Base-by-base conservation (phyloP, 1,140 invertebrate species). In the Heliconius hewitsoni region DNA sequence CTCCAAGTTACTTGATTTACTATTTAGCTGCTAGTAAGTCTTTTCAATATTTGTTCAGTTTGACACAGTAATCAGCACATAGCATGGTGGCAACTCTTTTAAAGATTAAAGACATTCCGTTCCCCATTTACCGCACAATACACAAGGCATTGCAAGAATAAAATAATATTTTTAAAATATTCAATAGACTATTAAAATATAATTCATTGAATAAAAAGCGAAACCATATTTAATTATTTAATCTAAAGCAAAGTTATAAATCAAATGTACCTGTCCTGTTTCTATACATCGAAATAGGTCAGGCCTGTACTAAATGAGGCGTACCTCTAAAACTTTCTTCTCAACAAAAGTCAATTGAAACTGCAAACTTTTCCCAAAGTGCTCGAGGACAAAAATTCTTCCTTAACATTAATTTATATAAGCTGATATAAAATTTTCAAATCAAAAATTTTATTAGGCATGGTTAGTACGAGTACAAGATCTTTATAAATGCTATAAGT, bases 291-390 rank as follows among this genome's bases (percentile, higher is more conserved):
- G 70, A 77, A 77, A 72, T 77, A 77, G 76, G 76, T 77, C 76
- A 77, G 76, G 76, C 76, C 70, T 77, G 19, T 77, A 77, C 30
- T 77, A 71, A 77, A 77, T 77, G 76, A 77, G 76, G 76, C 46
- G 46, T 52, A 77, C 76, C 70, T 77, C 76, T 71, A 66, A 76
- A 77, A 77, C 76, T 77, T 77, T 52, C 23, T 34, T 34, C 46
- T 19, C 30, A 42, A 46, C 50, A 66, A 71, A 77, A 71, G 76
- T 77, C 76, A 77, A 77, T 77, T 72, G 66, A 77, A 77, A 77
- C 46, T 37, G 66, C 46, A 77, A 77, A 77, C 39, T 71, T 77
- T 77, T 77, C 46, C 42, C 46, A 77, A 77, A 77, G 66, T 42
- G 30, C 60, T 66, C 23, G 60, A 66, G 60, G 60, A 66, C 60